Evolutionary conservation across 2,113 vertebrate species (phyloP).

Genomic region (Eleginops maclovinus): DNA sequence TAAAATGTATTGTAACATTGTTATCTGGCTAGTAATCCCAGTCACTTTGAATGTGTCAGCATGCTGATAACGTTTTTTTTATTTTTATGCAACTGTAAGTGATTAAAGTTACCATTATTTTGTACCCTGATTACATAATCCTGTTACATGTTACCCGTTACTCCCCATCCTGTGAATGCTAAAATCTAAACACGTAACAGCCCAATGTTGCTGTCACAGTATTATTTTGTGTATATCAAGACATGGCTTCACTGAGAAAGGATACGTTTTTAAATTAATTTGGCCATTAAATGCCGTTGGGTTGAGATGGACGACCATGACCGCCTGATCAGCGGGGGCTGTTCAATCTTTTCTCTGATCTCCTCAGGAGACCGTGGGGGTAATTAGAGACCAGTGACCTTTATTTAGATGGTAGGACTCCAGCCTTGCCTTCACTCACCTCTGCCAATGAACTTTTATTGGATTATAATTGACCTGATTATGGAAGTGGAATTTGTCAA

Average conservation of each 20-base stretch:
- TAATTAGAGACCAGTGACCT: slow-evolving; percentile 72
- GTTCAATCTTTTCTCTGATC: slow-evolving; percentile 50
- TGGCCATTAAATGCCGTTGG: background rate
- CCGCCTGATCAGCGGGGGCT: slow-evolving; percentile 16
- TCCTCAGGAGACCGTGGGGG: slow-evolving; percentile 52
- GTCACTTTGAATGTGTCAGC: no score
- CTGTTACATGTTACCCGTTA: no score
- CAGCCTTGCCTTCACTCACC: slow-evolving; percentile 34
- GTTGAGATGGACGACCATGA: slow-evolving; percentile 6
- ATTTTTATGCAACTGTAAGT: no score
- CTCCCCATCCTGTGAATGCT: background rate
- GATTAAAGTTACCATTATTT: no score
- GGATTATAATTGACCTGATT: slow-evolving; percentile 23
- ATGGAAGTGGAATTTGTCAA: slow-evolving; percentile 5
- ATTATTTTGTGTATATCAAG: background rate
- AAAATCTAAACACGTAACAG: background rate
- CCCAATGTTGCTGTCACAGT: background rate
- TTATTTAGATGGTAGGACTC: slow-evolving; percentile 55
- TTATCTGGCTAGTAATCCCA: no score
- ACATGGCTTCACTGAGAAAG: background rate
- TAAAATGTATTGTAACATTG: no score
- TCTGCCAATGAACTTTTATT: background rate
- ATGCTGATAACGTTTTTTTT: no score
- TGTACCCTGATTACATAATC: no score
- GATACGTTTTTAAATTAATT: background rate